A percentile compares a stretch with the other conserved stretches of the same genome.
Conservation (phyloP, 2,113 vertebrate species). For the Ptilorrhoa leucosticta region DNA sequence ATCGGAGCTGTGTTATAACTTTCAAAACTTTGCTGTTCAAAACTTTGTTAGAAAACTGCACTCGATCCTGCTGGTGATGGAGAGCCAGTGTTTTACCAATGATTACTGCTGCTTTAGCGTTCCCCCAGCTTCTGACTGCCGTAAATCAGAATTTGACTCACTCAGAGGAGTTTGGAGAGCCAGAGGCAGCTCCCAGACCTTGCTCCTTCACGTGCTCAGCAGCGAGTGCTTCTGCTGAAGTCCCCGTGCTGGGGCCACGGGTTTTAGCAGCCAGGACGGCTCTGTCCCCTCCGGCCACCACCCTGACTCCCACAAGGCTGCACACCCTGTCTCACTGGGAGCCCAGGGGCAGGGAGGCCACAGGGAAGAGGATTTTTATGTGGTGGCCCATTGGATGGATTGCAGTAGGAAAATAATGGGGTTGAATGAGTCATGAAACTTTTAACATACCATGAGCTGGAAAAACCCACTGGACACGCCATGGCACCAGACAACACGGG, state of each 20-base stretch:
- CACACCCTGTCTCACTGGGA: background rate
- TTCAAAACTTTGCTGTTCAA: background rate
- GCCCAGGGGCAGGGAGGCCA: background rate
- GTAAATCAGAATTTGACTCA: background rate
- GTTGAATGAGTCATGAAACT: background rate
- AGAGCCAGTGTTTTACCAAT: background rate
- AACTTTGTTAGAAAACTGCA: background rate
- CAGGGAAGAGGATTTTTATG: background rate
- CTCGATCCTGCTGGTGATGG: accelerated
- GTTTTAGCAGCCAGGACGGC: background rate
- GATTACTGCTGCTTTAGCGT: background rate
- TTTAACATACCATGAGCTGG: background rate
- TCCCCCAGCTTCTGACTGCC: background rate
- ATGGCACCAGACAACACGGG: accelerated
- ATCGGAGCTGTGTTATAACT: background rate
- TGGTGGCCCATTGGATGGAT: background rate
- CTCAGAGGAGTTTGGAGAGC: background rate
- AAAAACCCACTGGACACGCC: background rate
- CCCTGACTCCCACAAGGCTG: background rate
- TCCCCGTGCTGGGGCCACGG: accelerated
- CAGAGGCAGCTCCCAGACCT: background rate
- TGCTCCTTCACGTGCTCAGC: background rate
- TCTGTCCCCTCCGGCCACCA: background rate
- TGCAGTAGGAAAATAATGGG: background rate
- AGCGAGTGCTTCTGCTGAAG: background rate